A percentile compares a stretch with the other conserved stretches of the same genome.
Evolutionary conservation across 1,140 invertebrate species (phyloP).

Genomic region (Bemisia tabaci): DNA sequence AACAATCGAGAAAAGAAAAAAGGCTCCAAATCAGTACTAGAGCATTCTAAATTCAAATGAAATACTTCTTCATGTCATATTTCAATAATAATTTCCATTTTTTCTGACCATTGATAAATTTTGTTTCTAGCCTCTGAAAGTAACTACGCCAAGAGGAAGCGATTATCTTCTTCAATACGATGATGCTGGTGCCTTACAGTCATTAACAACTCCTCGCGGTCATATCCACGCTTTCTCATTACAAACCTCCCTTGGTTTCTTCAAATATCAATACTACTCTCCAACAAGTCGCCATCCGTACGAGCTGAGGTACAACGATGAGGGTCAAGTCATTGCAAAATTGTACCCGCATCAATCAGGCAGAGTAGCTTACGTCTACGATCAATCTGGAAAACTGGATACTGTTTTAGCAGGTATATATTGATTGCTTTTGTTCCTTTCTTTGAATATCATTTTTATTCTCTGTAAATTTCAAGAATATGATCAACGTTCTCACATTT

Average conservation of each 20-base stretch:
- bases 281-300: constrained; percentile 80
- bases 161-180: constrained; percentile 88
- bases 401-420: constrained; percentile 56
- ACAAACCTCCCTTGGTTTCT: constrained; percentile 82
- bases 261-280: constrained; percentile 82
- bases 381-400: constrained; percentile 65
- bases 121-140: constrained; percentile 57
- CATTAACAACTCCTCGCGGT: constrained; percentile 78
- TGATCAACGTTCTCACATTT: no score
- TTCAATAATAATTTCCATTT: background rate
- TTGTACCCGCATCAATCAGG: constrained; percentile 81
- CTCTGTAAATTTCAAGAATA: no score
- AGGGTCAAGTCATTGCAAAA: constrained; percentile 74
- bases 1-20: no score
- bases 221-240: constrained; percentile 85
- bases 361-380: constrained; percentile 76
- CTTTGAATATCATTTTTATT: background rate
- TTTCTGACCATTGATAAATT: background rate
- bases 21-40: no score
- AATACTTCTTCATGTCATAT: no score
- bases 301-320: constrained; percentile 79
- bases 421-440: constrained; percentile 22
- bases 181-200: constrained; percentile 75
- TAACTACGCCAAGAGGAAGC: constrained; percentile 79
- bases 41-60: no score